Percentiles rank a stretch among this genome's conserved stretches.
Conservation (phyloP, 2,888 invertebrate species). For the Rhagium mordax region DNA sequence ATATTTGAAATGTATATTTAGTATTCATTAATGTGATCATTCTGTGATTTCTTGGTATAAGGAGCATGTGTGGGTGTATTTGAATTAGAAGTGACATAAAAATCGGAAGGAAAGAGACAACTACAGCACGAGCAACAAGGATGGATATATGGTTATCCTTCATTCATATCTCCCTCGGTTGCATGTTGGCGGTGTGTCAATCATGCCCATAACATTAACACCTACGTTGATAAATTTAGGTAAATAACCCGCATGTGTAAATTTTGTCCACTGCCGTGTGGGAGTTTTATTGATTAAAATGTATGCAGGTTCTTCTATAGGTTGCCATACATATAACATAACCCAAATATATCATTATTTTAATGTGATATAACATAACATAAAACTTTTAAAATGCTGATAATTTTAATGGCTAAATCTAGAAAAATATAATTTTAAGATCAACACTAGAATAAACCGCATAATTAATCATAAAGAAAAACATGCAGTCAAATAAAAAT, state of each 20-base stretch:
- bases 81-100: slow-evolving; percentile 14
- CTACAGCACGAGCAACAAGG: background rate
- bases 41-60: background rate
- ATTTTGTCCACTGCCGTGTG: slow-evolving; percentile 6
- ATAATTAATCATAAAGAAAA: background rate
- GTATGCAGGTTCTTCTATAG: slow-evolving; percentile 1
- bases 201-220: slow-evolving; percentile 27
- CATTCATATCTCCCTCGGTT: slow-evolving; percentile 22
- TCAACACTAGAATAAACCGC: background rate
- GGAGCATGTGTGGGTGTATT: slow-evolving; percentile 8
- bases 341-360: no score
- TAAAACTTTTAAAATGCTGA: background rate
- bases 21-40: background rate
- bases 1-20: background rate
- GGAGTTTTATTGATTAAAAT: slow-evolving; percentile 28
- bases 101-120: background rate
- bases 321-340: background rate
- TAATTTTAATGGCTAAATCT: background rate
- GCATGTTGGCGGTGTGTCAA: slow-evolving; percentile 20
- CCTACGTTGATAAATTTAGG: slow-evolving; percentile 21
- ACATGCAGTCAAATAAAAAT: background rate
- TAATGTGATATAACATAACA: no score
- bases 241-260: slow-evolving; percentile 33
- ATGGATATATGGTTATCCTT: slow-evolving; percentile 5
- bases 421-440: background rate